Evolutionary conservation across 1,140 invertebrate species (phyloP).

Genomic region (Cyclargus thomasi): DNA sequence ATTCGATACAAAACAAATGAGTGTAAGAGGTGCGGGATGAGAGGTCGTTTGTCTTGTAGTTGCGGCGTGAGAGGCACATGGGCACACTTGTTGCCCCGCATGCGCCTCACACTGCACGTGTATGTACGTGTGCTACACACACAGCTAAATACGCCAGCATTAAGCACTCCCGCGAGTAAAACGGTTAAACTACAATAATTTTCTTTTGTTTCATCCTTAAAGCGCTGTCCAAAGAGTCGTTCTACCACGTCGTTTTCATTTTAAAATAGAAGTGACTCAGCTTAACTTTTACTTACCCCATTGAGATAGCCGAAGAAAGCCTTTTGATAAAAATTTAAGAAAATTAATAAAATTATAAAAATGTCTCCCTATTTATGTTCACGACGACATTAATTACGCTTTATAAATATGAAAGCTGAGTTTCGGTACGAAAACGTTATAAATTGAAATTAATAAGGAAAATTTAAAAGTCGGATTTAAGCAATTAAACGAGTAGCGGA

Average conservation of each 20-base stretch:
- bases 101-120: slow-evolving; percentile 37
- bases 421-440: slow-evolving; percentile 30
- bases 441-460: slow-evolving; percentile 49
- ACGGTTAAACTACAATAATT: too few species aligned
- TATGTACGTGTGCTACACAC: not conserved
- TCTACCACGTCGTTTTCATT: too few species aligned
- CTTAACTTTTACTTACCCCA: too few species aligned
- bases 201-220: too few species aligned
- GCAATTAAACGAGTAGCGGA: slow-evolving; percentile 61
- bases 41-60: slow-evolving; percentile 7
- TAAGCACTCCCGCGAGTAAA: too few species aligned
- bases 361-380: not conserved
- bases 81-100: slow-evolving; percentile 65
- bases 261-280: too few species aligned
- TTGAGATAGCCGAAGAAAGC: too few species aligned
- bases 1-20: not conserved
- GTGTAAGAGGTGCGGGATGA: not conserved
- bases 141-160: not conserved
- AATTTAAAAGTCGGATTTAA: slow-evolving; percentile 50
- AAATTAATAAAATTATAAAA: too few species aligned
- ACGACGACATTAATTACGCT: slow-evolving; percentile 23
- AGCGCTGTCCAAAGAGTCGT: too few species aligned
- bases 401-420: slow-evolving; percentile 17
- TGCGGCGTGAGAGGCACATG: slow-evolving; percentile 41
- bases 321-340: too few species aligned